Percentiles rank a stretch among this genome's conserved stretches.
phyloP scores from a whole-genome alignment of 2,888 invertebrate genomes.

The Pheosia gnoma region DNA sequence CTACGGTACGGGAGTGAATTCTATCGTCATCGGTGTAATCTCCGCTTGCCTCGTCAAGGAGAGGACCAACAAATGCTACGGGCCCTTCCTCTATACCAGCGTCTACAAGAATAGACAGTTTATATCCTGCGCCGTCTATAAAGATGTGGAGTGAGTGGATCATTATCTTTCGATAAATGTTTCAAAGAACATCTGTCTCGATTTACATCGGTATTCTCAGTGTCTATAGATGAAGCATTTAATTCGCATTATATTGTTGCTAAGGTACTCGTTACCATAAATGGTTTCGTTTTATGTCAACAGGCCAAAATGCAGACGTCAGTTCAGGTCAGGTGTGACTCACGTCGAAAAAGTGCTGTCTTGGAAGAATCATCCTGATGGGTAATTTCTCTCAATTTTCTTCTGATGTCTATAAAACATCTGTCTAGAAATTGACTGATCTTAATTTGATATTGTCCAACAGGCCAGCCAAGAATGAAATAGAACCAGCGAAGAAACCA shows the following conservation, averaged over 20 bases:
- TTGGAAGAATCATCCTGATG: conserved; percentile 71
- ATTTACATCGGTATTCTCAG: too few relatives aligned
- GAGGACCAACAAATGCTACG: conserved; percentile 69
- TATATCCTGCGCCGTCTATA: conserved; percentile 70
- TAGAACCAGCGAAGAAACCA: conserved; percentile 30
- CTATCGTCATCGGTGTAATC: conserved; percentile 69
- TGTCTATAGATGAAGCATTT: too few relatives aligned
- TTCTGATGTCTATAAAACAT: too few relatives aligned
- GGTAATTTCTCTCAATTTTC: conserved; percentile 52
- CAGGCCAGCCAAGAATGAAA: conserved; percentile 63
- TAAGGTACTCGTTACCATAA: background rate
- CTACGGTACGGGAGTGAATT: conserved; percentile 60
- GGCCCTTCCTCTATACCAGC: conserved; percentile 74
- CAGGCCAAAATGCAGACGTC: conserved; percentile 70
- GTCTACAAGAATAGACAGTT: conserved; percentile 71
- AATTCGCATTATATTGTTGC: too few relatives aligned
- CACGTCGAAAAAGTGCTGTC: conserved; percentile 63
- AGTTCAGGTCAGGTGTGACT: conserved; percentile 69
- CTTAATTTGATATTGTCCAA: conserved; percentile 4
- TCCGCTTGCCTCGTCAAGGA: conserved; percentile 74
- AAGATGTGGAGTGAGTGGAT: conserved; percentile 67
- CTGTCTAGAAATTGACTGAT: background rate
- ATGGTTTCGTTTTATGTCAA: conserved; percentile 18
- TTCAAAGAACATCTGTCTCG: too few relatives aligned
- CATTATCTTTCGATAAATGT: background rate